Evolutionary conservation across 2,888 invertebrate species (phyloP).

Genomic region (Metalampra italica): DNA sequence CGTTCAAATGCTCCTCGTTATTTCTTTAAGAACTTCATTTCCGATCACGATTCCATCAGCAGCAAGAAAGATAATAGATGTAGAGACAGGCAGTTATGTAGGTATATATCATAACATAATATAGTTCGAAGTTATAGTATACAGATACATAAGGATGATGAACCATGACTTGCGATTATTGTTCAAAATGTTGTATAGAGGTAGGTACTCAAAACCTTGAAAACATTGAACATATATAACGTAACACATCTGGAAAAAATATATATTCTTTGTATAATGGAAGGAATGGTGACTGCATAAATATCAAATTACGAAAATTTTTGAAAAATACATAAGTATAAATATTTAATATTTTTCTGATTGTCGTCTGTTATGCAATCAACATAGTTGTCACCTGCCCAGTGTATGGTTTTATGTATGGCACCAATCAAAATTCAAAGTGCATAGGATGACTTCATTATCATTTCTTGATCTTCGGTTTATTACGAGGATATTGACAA

Average conservation of each 20-base stretch:
- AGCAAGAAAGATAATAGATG: too few relatives aligned
- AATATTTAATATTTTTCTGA: constrained; percentile 1
- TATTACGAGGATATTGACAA: too few relatives aligned
- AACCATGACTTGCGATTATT: neutral
- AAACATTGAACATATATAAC: neutral
- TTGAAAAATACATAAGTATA: constrained; percentile 10
- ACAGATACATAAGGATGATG: neutral
- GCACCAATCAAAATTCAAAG: constrained; percentile 8
- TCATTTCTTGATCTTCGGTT: too few relatives aligned
- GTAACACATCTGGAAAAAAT: too few relatives aligned
- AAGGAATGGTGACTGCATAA: constrained; percentile 50
- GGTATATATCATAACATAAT: too few relatives aligned
- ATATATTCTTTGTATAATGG: too few relatives aligned
- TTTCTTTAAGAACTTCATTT: too few relatives aligned
- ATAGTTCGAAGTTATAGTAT: too few relatives aligned
- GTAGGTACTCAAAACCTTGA: neutral
- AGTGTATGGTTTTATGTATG: constrained; percentile 25
- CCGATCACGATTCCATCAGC: too few relatives aligned
- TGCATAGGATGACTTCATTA: neutral
- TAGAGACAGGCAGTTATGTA: too few relatives aligned
- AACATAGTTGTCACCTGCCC: constrained; percentile 51
- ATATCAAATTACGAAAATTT: constrained; percentile 30
- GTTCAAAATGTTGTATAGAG: too few relatives aligned
- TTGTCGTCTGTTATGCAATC: constrained; percentile 36
- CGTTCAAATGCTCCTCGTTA: too few relatives aligned